These are phyloP conservation scores for Pegoplata infirma DNA, from an alignment of 2,888 invertebrate genomes.

Conservation along the genomic window DNA sequence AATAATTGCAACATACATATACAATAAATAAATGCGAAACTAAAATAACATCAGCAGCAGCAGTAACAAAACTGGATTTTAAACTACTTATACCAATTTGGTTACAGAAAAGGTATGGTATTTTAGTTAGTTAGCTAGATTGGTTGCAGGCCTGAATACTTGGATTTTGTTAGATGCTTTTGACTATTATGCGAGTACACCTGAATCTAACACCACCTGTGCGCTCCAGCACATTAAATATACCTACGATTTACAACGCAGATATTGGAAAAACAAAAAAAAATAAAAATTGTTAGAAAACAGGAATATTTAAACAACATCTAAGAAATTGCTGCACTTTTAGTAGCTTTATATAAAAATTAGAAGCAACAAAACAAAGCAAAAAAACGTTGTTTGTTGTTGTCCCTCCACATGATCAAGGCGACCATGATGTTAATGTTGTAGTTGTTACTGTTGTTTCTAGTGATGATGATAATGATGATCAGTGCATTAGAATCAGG, in stretches of 20 bases:
- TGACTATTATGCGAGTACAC: conserved; percentile 60
- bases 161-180: conserved; percentile 20
- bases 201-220: conserved; percentile 63
- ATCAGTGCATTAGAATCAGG: conserved; percentile 61
- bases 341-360: conserved; percentile 50
- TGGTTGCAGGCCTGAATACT: too few relatives aligned
- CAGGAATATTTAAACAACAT: conserved; percentile 59
- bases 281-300: conserved; percentile 20
- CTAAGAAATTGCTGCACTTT: conserved; percentile 50
- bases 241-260: conserved; percentile 62
- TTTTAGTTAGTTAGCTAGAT: conserved; percentile 18
- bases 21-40: conserved; percentile 29
- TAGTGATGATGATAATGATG: conserved; percentile 43
- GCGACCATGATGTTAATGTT: conserved; percentile 49
- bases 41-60: conserved; percentile 3
- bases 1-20: conserved; percentile 59
- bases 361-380: too few relatives aligned
- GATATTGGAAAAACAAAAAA: conserved; percentile 45
- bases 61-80: conserved; percentile 58
- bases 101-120: conserved; percentile 50
- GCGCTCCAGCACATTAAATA: conserved; percentile 58
- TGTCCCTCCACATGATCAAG: conserved; percentile 59
- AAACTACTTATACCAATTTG: conserved; percentile 58
- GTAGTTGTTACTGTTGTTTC: conserved; percentile 62
- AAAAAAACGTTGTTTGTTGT: conserved; percentile 44